These are phyloP conservation scores for Rhopalosiphum maidis DNA, from an alignment of 1,140 invertebrate species.

Conservation along the genomic window DNA sequence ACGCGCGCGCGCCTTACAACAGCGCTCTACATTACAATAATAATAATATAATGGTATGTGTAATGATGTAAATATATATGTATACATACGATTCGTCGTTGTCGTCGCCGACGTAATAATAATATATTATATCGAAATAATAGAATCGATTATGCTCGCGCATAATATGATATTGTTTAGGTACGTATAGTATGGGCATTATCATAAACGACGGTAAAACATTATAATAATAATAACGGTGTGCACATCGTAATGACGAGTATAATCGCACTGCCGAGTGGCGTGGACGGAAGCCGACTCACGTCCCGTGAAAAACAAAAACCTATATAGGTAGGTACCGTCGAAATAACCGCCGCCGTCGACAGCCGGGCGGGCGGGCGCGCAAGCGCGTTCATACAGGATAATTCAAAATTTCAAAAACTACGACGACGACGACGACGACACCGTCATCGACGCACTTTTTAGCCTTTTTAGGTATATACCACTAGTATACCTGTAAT, in stretches of 20 bases:
- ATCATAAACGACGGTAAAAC: not conserved
- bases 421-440: not conserved
- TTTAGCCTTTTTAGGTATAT: not conserved
- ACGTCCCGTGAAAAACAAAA: slow-evolving; percentile 44
- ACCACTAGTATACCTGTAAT: too few relatives aligned
- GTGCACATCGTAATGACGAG: not conserved
- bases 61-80: too few relatives aligned
- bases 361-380: not conserved
- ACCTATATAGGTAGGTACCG: not conserved
- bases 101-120: too few relatives aligned
- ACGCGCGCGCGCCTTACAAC: too few relatives aligned
- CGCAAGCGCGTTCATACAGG: too few relatives aligned
- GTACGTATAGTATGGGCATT: not conserved
- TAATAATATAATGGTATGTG: too few relatives aligned
- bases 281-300: slow-evolving; percentile 30
- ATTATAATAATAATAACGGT: not conserved
- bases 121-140: not conserved
- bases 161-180: not conserved
- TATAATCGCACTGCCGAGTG: not conserved
- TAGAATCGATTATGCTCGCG: too few relatives aligned
- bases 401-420: not conserved
- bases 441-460: not conserved
- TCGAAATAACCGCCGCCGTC: not conserved
- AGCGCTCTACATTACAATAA: too few relatives aligned
- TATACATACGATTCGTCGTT: not conserved